Evolutionary conservation across 1,140 invertebrate species (phyloP).

Genomic region (Tyrophagus putrescentiae): DNA sequence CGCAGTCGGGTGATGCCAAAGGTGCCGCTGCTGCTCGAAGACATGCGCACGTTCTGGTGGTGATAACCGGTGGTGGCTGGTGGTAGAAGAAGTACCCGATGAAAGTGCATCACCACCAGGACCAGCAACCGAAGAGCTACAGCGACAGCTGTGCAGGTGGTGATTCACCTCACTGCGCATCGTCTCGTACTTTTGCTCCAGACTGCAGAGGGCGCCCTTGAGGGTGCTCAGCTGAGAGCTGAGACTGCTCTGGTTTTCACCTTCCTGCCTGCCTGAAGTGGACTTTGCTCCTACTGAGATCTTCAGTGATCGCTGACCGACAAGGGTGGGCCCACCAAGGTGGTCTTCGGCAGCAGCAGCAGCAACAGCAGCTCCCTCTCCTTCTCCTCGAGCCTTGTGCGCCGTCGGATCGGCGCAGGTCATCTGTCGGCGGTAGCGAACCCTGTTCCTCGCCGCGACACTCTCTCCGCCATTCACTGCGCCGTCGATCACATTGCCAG

Average conservation of each 20-base stretch:
- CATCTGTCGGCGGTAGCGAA: neutral
- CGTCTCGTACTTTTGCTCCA: neutral
- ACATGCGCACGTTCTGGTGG: neutral
- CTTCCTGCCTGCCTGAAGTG: no score
- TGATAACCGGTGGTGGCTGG: neutral
- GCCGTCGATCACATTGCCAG: neutral
- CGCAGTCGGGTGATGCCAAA: neutral
- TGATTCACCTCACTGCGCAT: neutral
- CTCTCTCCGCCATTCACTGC: neutral
- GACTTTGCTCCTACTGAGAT: no score
- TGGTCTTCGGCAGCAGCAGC: no score
- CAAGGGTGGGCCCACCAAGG: no score
- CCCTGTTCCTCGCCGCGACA: neutral
- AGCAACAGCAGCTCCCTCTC: no score
- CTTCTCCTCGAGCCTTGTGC: no score
- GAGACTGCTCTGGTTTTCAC: no score
- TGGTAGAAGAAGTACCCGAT: no score
- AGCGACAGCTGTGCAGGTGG: neutral
- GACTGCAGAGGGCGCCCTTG: constrained; percentile 1
- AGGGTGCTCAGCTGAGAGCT: constrained; percentile 33
- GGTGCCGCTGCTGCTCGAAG: no score
- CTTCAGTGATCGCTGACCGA: no score
- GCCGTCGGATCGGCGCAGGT: constrained; percentile 13
- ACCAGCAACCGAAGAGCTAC: neutral
- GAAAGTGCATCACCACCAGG: no score